Evolutionary conservation across 92 coral and sea anemone genomes (phyloP).

Genomic region (Phymanthus crucifer): DNA sequence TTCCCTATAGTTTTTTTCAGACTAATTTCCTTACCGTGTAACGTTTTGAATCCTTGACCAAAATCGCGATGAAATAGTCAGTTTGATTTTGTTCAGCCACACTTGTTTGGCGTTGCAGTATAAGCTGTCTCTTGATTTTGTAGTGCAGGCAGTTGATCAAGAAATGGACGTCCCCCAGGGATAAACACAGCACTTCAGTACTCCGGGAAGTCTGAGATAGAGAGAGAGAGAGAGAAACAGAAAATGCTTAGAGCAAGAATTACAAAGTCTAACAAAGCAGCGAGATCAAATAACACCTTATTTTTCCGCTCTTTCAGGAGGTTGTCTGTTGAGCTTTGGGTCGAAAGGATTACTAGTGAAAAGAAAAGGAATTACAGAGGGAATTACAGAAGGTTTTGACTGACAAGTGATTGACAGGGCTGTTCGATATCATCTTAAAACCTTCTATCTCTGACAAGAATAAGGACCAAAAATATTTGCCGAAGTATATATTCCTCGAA

Average conservation of each 20-base stretch:
- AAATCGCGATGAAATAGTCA: neutral
- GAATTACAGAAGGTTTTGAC: slow-evolving; percentile 22
- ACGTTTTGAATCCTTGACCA: neutral
- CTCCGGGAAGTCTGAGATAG: neutral
- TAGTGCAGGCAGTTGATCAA: neutral
- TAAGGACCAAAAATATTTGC: slow-evolving; percentile 6
- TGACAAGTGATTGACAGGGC: slow-evolving; percentile 33
- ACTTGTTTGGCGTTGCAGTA: neutral
- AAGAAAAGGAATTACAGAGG: slow-evolving; percentile 13
- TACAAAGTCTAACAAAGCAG: neutral
- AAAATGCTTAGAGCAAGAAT: neutral
- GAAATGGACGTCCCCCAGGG: neutral
- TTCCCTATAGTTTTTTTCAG: neutral
- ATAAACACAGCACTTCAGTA: neutral
- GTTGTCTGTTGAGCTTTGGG: slow-evolving; percentile 18
- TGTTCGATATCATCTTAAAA: slow-evolving; percentile 29
- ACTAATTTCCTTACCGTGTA: neutral
- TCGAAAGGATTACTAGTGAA: slow-evolving; percentile 35
- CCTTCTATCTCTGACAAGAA: slow-evolving; percentile 29
- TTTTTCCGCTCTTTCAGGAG: slow-evolving; percentile 17
- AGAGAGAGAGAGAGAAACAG: neutral
- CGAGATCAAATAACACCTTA: neutral
- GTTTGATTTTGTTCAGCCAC: neutral
- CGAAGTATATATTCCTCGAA: slow-evolving; percentile 1
- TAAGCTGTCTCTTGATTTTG: neutral